Evolutionary conservation across 2,113 vertebrate genomes (phyloP), one percentile per base, ranked within the genome.

Genomic region (Oreochromis niloticus): DNA sequence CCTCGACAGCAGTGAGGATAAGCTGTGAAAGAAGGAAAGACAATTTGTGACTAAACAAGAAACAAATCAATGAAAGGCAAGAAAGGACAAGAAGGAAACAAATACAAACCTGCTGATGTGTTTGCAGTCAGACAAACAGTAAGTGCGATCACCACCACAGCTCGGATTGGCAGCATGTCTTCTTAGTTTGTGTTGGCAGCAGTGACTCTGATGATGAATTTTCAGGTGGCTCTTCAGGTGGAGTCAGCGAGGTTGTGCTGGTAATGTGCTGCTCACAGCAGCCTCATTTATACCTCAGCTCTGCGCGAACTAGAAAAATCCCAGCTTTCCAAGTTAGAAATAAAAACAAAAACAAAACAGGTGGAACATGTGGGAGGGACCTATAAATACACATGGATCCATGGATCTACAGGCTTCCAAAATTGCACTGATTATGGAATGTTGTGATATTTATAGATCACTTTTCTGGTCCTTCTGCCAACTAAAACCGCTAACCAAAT

Each of bases 141-240:
- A 12, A 5, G 57, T 1, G 85, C 16, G 39, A 95, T 48, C n/a
- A 9, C 61, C 9, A 88, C 43, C 43, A n/a, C 96, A 96, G 43
- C 87, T 88, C 52, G 92, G 82, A 93, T 13, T 56, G 89, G 90
- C 84, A 89, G 82, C 96, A 96, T 96, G 22, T 54, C 83, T 46
- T 80, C 95, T 41, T 80, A 92, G 27, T 66, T 30, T 83, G 82
- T 81, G 73, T 19, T 46, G 52, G 85, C 22, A 71, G 57, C 73
- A 22, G 83, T 27, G 55, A 14, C 24, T 27, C 24, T 85, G 91
- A 59, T 63, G 59, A 80, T 57, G 81, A 56, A 85, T 55, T 55
- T 30, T 30, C 27, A 30, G 27, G 27, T 30, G 27, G 30, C 30
- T 30, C 30, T 30, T 55, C 54, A 55, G 54, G 10, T 55, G 10